Percentiles rank a stretch among this genome's conserved stretches.
Evolutionary conservation across 2,797 vertebrate species (phyloP).

Genomic region (Echeneis naucrates): DNA sequence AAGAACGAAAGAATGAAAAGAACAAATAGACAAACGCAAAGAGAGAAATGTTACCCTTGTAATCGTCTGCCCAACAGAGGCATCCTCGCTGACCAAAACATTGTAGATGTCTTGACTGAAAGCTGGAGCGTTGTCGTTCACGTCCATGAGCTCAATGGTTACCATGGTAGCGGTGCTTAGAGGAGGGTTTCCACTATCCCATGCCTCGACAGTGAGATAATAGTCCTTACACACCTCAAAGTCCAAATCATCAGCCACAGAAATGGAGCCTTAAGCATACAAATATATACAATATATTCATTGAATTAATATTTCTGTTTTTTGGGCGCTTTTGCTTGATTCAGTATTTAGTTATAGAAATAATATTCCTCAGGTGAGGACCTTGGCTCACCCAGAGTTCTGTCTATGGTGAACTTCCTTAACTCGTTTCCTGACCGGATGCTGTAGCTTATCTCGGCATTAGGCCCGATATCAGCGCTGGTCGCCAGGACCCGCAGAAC

Average conservation of each 20-base stretch:
- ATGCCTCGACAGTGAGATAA: conserved; percentile 93
- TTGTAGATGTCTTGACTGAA: conserved; percentile 95
- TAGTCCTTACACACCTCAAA: conserved; percentile 94
- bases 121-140: conserved; percentile 94
- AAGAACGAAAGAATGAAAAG: neutral
- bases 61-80: conserved; percentile 89
- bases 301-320: neutral
- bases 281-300: neutral
- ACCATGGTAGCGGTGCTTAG: conserved; percentile 93
- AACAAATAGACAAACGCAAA: neutral
- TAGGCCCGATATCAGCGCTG: conserved; percentile 92
- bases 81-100: conserved; percentile 92
- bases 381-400: conserved; percentile 85
- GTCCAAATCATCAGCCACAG: conserved; percentile 91
- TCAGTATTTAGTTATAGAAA: neutral
- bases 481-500: conserved; percentile 91
- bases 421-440: conserved; percentile 94
- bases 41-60: conserved; percentile 82
- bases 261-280: conserved; percentile 87
- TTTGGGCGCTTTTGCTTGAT: neutral
- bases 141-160: conserved; percentile 93
- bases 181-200: conserved; percentile 92
- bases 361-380: neutral
- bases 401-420: conserved; percentile 91
- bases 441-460: conserved; percentile 93